A percentile compares a stretch with the other conserved stretches of the same genome.
phyloP scores from a whole-genome alignment of 2,888 invertebrate species.

The Cantharis nigra region DNA sequence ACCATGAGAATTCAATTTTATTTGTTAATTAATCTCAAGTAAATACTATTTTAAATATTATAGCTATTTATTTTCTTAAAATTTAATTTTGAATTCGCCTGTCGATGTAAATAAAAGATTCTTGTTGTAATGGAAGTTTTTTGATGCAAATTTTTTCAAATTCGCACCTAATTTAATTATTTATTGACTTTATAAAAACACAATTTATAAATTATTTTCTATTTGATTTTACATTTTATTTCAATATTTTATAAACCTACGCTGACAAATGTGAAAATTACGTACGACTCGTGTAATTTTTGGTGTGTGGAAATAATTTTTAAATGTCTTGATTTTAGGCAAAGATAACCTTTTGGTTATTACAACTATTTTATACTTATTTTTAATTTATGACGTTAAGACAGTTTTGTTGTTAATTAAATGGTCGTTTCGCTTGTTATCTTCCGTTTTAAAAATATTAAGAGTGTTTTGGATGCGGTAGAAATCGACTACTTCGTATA shows the following conservation, averaged over 20 bases:
- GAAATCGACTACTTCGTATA: too few relatives aligned
- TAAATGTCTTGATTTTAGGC: neutral
- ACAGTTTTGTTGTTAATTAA: neutral
- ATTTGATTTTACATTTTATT: neutral
- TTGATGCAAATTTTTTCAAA: neutral
- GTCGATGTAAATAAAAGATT: neutral
- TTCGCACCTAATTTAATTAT: neutral
- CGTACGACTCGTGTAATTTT: neutral
- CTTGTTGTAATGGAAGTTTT: neutral
- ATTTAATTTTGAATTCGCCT: neutral
- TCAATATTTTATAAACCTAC: neutral
- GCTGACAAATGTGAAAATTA: neutral
- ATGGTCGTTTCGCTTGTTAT: neutral
- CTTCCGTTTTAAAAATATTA: neutral
- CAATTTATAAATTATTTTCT: neutral
- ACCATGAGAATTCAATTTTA: constrained; percentile 28
- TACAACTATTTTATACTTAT: neutral
- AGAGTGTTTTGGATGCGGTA: neutral
- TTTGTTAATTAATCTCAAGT: constrained; percentile 25
- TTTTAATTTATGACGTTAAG: neutral
- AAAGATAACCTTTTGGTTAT: neutral
- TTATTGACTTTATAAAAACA: neutral
- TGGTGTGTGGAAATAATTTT: neutral
- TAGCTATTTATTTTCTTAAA: constrained; percentile 10
- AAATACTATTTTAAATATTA: constrained; percentile 15